A percentile compares a stretch with the other conserved stretches of the same genome.
These are phyloP conservation scores for Tricholaema leucomelas DNA, from an alignment of 2,113 vertebrate genomes.

Conservation along the genomic window DNA sequence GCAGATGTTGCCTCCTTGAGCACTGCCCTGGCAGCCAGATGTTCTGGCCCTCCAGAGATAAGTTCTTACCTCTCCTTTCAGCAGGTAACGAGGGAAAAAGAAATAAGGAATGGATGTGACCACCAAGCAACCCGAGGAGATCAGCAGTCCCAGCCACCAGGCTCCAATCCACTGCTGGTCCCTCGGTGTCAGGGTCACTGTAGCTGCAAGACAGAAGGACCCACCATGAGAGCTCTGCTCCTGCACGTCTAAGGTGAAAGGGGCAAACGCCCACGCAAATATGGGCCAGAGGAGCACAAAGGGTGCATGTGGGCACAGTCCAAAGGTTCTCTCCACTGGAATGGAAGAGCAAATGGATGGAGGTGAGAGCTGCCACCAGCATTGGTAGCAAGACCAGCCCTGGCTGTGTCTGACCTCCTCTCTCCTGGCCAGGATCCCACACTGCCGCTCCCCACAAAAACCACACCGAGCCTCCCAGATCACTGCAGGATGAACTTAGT, in stretches of 20 bases:
- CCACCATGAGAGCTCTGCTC: not conserved
- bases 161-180: conserved; percentile 96
- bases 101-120: conserved; percentile 92
- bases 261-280: not conserved
- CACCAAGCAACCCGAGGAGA: conserved; percentile 81
- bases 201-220: conserved; percentile 45
- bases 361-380: not conserved
- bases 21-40: not conserved
- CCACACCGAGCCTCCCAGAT: accelerated
- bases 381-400: accelerated
- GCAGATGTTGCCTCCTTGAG: not conserved
- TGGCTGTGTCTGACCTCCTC: not conserved
- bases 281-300: accelerated
- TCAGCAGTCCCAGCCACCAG: conserved; percentile 95
- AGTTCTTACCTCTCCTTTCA: conserved; percentile 71
- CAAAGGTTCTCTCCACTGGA: not conserved
- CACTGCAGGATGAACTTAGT: not conserved
- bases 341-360: not conserved
- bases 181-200: conserved; percentile 71
- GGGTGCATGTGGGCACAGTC: not conserved
- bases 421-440: not conserved
- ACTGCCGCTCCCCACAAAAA: accelerated
- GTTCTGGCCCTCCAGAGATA: not conserved
- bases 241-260: not conserved
- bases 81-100: conserved; percentile 88